Percentiles rank a stretch among this genome's conserved stretches.
These are phyloP conservation scores for Micrastur ruficollis DNA, from an alignment of 2,797 vertebrate species.

Conservation along the genomic window DNA sequence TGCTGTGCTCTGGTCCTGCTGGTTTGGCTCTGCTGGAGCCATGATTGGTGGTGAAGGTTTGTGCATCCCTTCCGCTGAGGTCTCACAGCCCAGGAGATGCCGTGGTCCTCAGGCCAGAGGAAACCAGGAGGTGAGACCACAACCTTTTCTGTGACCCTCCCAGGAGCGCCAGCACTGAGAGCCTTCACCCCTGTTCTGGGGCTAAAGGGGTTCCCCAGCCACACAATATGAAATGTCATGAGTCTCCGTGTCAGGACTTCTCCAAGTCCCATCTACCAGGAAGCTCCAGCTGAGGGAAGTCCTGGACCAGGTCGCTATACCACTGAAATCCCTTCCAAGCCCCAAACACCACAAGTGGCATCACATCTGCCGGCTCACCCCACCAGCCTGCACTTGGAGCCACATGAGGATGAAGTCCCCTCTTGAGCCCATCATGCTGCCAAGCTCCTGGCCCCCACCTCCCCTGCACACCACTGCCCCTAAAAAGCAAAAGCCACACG, in stretches of 20 bases:
- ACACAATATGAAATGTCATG: neutral
- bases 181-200: neutral
- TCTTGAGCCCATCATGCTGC: neutral
- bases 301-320: neutral
- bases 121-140: neutral
- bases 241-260: neutral
- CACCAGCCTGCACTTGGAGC: fast-evolving
- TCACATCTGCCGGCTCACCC: neutral
- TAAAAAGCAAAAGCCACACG: neutral
- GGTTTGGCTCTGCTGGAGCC: neutral
- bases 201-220: neutral
- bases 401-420: neutral
- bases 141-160: neutral
- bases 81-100: neutral
- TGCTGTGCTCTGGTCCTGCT: neutral
- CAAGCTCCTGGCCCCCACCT: neutral
- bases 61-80: neutral
- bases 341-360: neutral
- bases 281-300: neutral
- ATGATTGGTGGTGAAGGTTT: neutral
- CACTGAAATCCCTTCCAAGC: neutral
- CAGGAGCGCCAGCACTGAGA: neutral
- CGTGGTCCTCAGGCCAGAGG: neutral
- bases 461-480: neutral
- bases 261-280: neutral